These are phyloP conservation scores for Cochlearius cochlearius DNA, from an alignment of 2,113 vertebrate species.

Conservation along the genomic window DNA sequence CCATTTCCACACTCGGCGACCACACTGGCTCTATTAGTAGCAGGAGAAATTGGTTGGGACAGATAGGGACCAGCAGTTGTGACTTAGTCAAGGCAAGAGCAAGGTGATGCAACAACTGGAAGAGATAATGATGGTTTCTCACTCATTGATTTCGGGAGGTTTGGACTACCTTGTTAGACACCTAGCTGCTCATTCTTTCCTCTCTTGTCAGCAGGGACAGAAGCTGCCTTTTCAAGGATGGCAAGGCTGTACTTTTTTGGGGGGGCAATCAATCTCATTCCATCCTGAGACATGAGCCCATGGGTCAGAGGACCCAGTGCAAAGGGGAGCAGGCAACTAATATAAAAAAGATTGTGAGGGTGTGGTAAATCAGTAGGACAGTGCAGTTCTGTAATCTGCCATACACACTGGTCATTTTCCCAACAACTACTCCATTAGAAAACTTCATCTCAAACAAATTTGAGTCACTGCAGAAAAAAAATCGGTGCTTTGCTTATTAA, in stretches of 20 bases:
- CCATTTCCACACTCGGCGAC: fast-evolving
- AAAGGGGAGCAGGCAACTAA: background rate
- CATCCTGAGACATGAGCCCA: background rate
- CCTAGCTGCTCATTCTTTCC: background rate
- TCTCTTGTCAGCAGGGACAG: background rate
- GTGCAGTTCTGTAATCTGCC: background rate
- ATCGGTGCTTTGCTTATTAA: background rate
- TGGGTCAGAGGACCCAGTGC: background rate
- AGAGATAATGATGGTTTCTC: background rate
- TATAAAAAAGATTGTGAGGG: background rate
- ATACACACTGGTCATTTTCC: background rate
- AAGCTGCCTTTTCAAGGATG: background rate
- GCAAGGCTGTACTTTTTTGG: background rate
- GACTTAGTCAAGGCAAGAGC: background rate
- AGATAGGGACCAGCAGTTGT: background rate
- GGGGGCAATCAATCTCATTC: background rate
- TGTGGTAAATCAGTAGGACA: background rate
- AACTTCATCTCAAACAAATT: background rate
- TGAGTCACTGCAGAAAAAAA: background rate
- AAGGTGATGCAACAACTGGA: background rate
- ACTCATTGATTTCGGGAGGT: background rate
- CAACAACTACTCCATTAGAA: background rate
- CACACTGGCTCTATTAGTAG: background rate
- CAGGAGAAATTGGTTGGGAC: background rate
- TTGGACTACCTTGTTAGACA: background rate